phyloP scores from a whole-genome alignment of 2,888 invertebrate genomes.

The Prosopocoilus inquinatus region DNA sequence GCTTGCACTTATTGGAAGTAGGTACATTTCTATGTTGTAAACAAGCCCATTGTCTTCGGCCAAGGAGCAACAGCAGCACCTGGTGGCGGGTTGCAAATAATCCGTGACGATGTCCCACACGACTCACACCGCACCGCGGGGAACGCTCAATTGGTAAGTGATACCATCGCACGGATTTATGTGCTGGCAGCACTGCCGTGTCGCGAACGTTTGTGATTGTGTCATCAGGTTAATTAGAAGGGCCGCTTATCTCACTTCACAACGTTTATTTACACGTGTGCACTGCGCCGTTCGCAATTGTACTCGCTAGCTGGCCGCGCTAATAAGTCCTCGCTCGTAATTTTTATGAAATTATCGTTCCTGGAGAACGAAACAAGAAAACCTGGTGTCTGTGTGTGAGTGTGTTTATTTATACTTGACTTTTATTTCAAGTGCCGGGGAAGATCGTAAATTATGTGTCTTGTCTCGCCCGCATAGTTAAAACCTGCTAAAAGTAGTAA shows the following conservation, averaged over 20 bases:
- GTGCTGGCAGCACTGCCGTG: conserved; percentile 38
- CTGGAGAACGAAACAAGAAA: too few species aligned
- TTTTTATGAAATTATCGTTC: too few species aligned
- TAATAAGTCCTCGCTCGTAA: too few species aligned
- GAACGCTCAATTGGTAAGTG: conserved; percentile 36
- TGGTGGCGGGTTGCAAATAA: conserved; percentile 11
- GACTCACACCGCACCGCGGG: conserved; percentile 17
- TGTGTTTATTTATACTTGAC: too few species aligned
- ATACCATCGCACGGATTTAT: conserved; percentile 41
- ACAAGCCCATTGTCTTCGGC: conserved; percentile 11
- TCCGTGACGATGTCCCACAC: conserved; percentile 19
- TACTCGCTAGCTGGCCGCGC: background rate
- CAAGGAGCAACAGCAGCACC: conserved; percentile 3
- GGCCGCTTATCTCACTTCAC: conserved; percentile 35
- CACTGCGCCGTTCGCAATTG: background rate
- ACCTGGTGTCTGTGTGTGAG: too few species aligned
- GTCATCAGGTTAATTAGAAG: conserved; percentile 45
- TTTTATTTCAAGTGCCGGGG: too few species aligned
- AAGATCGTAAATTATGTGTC: too few species aligned
- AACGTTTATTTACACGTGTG: conserved; percentile 9
- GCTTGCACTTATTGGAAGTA: conserved; percentile 9
- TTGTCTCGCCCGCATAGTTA: too few species aligned
- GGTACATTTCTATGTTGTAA: conserved; percentile 13
- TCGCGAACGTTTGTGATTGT: conserved; percentile 43
- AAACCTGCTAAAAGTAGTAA: too few species aligned